Conservation (phyloP, 2,113 vertebrate species). For the Nesoenas mayeri region DNA sequence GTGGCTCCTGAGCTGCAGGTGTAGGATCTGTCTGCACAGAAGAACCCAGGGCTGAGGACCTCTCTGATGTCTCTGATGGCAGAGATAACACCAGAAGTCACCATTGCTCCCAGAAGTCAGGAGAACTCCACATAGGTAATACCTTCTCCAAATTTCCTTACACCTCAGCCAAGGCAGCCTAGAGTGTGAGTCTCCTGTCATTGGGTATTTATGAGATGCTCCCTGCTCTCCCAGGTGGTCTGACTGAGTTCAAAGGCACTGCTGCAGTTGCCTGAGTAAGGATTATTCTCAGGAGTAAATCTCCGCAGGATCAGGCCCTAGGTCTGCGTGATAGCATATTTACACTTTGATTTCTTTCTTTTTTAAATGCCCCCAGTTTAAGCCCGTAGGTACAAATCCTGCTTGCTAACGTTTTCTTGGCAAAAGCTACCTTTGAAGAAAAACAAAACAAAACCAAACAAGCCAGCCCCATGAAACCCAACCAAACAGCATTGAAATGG, state of each 20-base stretch:
- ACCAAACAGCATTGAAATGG: not conserved
- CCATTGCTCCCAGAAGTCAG: not conserved
- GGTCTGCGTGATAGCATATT: constrained; percentile 8
- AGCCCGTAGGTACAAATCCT: not conserved
- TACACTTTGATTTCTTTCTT: constrained; percentile 20
- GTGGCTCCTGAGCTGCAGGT: not conserved
- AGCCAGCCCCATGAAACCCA: too few species aligned
- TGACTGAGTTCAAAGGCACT: constrained; percentile 53
- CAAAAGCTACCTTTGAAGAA: not conserved
- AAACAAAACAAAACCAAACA: not conserved
- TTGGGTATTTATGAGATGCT: constrained; percentile 23
- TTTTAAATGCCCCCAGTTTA: not conserved
- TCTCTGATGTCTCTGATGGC: not conserved
- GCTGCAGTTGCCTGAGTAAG: not conserved
- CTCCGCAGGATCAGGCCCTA: constrained; percentile 15
- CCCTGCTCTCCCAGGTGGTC: not conserved
- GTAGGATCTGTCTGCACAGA: rapidly evolving
- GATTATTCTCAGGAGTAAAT: not conserved
- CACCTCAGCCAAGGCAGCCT: not conserved
- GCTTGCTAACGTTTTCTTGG: not conserved
- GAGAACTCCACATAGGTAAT: not conserved
- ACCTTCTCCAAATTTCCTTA: not conserved
- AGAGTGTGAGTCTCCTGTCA: not conserved
- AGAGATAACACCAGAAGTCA: not conserved
- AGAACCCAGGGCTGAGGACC: not conserved